Evolutionary conservation across 2,113 vertebrate species (phyloP).

Genomic region (Thamnaconus septentrionalis): DNA sequence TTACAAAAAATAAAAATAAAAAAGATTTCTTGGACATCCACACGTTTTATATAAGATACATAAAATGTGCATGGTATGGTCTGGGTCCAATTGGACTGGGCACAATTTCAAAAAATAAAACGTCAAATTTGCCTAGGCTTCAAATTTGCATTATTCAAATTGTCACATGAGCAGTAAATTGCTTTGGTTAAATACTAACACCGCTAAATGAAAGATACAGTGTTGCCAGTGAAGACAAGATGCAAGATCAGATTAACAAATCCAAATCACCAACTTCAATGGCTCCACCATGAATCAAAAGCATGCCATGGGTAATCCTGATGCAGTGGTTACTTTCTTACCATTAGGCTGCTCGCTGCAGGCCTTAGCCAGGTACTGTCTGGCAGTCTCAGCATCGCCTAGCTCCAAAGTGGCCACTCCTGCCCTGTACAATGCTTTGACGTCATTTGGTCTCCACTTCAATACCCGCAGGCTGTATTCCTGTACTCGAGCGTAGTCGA

Average conservation of each 20-base stretch:
- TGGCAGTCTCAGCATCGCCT: slow-evolving; percentile 82
- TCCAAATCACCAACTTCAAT: background rate
- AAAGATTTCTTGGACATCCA: too few species aligned
- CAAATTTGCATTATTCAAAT: too few species aligned
- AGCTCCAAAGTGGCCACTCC: slow-evolving; percentile 87
- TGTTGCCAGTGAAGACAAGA: background rate
- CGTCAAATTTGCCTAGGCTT: too few species aligned
- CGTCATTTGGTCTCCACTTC: slow-evolving; percentile 76
- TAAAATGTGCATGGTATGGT: too few species aligned
- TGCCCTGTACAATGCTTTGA: slow-evolving; percentile 87
- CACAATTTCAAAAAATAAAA: too few species aligned
- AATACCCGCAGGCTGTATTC: slow-evolving; percentile 87
- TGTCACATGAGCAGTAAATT: too few species aligned
- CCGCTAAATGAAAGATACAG: background rate
- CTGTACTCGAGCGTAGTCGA: slow-evolving; percentile 84
- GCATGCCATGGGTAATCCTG: background rate
- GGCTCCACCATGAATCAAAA: background rate
- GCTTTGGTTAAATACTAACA: too few species aligned
- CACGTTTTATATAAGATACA: too few species aligned
- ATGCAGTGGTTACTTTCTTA: slow-evolving; percentile 37
- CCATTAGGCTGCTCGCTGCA: slow-evolving; percentile 82
- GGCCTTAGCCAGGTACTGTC: slow-evolving; percentile 79
- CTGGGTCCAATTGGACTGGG: too few species aligned
- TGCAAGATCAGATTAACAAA: background rate
- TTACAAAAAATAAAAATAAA: too few species aligned